phyloP scores from a whole-genome alignment of 2,888 invertebrate species.

The Deilephila elpenor region DNA sequence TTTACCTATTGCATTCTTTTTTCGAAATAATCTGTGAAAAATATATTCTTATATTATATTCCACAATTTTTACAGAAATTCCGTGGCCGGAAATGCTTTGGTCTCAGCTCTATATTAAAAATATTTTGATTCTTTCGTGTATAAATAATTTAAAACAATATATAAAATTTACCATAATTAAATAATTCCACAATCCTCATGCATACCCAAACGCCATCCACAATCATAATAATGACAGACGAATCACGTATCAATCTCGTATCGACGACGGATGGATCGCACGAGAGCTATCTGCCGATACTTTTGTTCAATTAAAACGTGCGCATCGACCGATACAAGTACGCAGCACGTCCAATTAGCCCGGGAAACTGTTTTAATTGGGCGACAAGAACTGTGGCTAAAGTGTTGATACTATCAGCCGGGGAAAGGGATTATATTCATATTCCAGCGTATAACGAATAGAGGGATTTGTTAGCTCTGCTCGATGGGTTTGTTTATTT shows the following conservation, averaged over 20 bases:
- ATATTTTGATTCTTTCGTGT: too few species aligned
- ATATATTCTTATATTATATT: background rate
- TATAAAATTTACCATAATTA: background rate
- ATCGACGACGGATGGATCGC: background rate
- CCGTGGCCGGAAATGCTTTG: too few species aligned
- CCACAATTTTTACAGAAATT: too few species aligned
- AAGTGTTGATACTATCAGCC: background rate
- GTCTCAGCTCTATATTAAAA: too few species aligned
- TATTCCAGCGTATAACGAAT: background rate
- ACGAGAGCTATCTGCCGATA: background rate
- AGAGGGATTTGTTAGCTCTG: too few species aligned
- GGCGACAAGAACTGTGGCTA: slow-evolving; percentile 8
- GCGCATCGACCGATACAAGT: background rate
- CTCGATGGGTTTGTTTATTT: too few species aligned
- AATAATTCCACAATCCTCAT: background rate
- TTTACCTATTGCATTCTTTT: background rate
- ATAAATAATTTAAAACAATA: background rate
- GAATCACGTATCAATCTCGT: slow-evolving; percentile 4
- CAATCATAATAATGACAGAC: background rate
- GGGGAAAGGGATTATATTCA: background rate
- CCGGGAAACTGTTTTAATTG: slow-evolving; percentile 2
- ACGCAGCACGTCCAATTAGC: background rate
- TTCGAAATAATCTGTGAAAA: background rate
- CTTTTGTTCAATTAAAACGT: slow-evolving; percentile 22
- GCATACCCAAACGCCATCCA: background rate